phyloP scores from a whole-genome alignment of 2,113 vertebrate genomes.

The Eleginops maclovinus region DNA sequence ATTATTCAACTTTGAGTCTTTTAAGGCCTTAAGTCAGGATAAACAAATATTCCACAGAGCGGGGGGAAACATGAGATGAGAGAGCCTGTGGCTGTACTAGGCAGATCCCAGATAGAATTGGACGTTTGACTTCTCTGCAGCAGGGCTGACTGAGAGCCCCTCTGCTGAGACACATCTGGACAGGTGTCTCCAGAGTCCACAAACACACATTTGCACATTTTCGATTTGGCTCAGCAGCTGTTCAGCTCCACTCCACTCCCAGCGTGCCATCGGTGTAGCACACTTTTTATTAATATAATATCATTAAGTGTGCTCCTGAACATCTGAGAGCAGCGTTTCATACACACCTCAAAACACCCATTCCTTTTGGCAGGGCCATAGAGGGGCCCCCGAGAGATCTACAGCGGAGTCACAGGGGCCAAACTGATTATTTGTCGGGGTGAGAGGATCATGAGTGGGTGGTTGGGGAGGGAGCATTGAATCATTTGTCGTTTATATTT shows the following conservation, averaged over 20 bases:
- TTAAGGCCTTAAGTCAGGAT: no score
- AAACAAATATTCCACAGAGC: no score
- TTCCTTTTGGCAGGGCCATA: constrained; percentile 59
- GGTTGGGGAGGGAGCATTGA: constrained; percentile 40
- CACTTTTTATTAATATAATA: constrained; percentile 74
- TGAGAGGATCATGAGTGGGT: constrained; percentile 20
- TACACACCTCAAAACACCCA: constrained; percentile 49
- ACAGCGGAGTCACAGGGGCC: constrained; percentile 27
- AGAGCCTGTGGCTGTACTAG: no score
- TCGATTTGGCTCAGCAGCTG: constrained; percentile 73
- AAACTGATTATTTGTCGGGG: constrained; percentile 64
- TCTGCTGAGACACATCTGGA: constrained; percentile 63
- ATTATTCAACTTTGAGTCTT: no score
- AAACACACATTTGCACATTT: constrained; percentile 44
- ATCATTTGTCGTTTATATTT: constrained; percentile 74
- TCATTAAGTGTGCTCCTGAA: constrained; percentile 70
- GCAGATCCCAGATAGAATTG: no score
- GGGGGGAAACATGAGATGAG: no score
- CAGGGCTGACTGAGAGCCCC: constrained; percentile 39
- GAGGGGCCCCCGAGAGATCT: constrained; percentile 56
- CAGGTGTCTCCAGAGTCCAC: constrained; percentile 50
- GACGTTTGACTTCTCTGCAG: constrained; percentile 37
- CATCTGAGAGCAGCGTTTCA: constrained; percentile 59
- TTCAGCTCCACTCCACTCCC: constrained; percentile 53
- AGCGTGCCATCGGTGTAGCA: constrained; percentile 62